Conservation (phyloP, 2,888 invertebrate species). For the Oasisia sp. region DNA sequence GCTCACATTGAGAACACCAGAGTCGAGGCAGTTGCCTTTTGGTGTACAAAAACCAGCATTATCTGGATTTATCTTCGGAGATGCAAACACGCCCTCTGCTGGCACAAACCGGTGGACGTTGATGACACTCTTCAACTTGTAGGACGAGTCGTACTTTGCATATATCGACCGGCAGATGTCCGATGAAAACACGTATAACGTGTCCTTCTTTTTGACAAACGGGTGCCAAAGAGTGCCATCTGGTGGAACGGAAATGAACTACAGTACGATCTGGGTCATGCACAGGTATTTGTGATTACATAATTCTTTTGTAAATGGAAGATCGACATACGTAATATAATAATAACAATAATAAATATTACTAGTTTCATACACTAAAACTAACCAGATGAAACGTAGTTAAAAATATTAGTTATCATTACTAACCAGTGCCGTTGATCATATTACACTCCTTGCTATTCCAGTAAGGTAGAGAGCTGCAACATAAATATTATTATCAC, state of each 20-base stretch:
- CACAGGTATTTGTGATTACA: too few relatives aligned
- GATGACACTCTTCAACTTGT: background rate
- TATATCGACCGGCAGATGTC: slow-evolving; percentile 52
- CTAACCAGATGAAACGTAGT: background rate
- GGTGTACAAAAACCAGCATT: slow-evolving; percentile 51
- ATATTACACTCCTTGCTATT: slow-evolving; percentile 44
- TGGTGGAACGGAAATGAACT: background rate
- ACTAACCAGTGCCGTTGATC: slow-evolving; percentile 53
- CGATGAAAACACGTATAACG: slow-evolving; percentile 49
- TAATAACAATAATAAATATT: background rate
- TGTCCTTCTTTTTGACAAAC: slow-evolving; percentile 40
- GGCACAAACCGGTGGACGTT: background rate
- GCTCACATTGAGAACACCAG: slow-evolving; percentile 47
- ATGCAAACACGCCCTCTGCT: slow-evolving; percentile 42
- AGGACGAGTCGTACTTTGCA: background rate
- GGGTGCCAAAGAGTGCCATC: slow-evolving; percentile 51
- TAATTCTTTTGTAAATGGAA: background rate
- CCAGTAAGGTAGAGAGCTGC: slow-evolving; percentile 45
- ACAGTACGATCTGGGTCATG: background rate
- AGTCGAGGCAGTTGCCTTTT: slow-evolving; percentile 42
- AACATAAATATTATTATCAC: slow-evolving; percentile 21
- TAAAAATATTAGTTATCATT: background rate
- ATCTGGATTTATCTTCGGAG: slow-evolving; percentile 42
- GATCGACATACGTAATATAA: background rate
- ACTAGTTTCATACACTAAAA: background rate